Conservation (phyloP, 2,888 invertebrate genomes). For the Xestia rhomboidea region DNA sequence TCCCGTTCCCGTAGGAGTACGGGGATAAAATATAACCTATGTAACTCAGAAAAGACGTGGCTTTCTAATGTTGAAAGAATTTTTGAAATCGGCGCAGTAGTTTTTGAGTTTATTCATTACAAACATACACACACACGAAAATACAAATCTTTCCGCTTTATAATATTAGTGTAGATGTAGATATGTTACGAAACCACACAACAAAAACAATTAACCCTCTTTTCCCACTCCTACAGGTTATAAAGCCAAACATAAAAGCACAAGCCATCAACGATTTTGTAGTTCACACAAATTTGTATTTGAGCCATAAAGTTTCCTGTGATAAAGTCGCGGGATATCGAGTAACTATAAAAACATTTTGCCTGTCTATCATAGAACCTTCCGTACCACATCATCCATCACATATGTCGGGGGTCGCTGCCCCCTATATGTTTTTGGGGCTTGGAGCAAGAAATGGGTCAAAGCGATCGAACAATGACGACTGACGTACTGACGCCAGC, state of each 20-base stretch:
- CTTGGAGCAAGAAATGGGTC: slow-evolving; percentile 55
- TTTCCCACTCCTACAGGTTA: neutral
- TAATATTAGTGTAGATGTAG: no score
- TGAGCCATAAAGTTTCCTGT: slow-evolving; percentile 53
- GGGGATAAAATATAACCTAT: no score
- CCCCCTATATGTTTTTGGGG: slow-evolving; percentile 69
- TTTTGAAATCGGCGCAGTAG: no score
- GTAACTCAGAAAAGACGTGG: no score
- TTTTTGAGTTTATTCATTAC: no score
- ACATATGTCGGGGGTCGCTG: slow-evolving; percentile 79
- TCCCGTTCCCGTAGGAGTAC: no score
- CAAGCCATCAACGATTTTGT: slow-evolving; percentile 35
- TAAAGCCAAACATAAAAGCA: slow-evolving; percentile 11
- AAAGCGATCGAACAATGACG: slow-evolving; percentile 15
- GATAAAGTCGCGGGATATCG: slow-evolving; percentile 69
- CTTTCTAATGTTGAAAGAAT: no score
- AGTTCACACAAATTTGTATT: slow-evolving; percentile 53
- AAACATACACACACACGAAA: no score
- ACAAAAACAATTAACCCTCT: neutral
- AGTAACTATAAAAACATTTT: slow-evolving; percentile 80
- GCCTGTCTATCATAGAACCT: slow-evolving; percentile 85
- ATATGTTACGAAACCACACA: neutral
- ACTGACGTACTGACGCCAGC: no score
- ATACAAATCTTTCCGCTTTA: no score
- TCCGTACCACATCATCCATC: slow-evolving; percentile 84